These are phyloP conservation scores for Pantherophis alleghaniensis DNA, from an alignment of 2,797 vertebrate species.

Conservation along the genomic window DNA sequence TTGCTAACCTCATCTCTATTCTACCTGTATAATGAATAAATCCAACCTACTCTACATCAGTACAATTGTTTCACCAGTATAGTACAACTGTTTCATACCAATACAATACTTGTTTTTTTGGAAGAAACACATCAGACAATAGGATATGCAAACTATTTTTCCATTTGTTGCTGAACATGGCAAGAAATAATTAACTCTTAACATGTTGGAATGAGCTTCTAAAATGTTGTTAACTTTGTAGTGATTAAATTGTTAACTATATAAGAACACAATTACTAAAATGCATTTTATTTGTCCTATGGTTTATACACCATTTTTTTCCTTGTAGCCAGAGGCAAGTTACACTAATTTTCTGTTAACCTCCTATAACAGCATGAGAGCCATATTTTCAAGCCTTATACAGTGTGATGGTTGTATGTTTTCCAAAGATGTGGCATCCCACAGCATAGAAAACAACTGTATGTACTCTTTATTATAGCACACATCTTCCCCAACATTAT, in stretches of 20 bases:
- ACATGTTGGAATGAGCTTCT: constrained; percentile 14
- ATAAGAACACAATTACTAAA: background rate
- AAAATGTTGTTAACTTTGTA: background rate
- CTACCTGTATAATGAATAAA: background rate
- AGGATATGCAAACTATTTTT: background rate
- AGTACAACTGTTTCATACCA: background rate
- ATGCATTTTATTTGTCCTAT: background rate
- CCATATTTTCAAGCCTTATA: background rate
- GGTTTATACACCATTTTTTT: background rate
- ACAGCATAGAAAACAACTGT: background rate
- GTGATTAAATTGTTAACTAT: background rate
- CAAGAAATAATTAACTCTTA: background rate
- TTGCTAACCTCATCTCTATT: background rate
- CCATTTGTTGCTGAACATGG: background rate
- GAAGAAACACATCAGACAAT: background rate
- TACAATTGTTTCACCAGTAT: background rate
- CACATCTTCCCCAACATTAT: background rate
- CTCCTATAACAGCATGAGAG: background rate
- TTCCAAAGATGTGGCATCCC: background rate
- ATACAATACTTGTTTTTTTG: background rate
- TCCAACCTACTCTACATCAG: background rate
- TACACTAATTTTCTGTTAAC: background rate
- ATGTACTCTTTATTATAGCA: background rate
- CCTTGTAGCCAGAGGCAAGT: background rate
- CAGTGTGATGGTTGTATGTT: background rate